phyloP scores from a whole-genome alignment of 2,113 vertebrate species.

The Rostratula benghalensis region DNA sequence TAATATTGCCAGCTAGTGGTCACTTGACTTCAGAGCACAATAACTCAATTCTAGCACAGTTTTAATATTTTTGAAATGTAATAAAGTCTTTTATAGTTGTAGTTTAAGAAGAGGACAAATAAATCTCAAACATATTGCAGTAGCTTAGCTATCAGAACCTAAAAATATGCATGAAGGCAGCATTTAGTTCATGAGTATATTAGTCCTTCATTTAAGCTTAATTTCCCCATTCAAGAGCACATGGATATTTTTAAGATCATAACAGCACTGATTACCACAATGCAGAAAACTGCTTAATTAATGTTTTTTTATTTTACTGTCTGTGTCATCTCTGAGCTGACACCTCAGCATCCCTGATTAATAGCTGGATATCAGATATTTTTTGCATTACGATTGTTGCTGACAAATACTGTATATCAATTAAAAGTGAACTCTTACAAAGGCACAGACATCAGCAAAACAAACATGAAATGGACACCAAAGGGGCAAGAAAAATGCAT shows the following conservation, averaged over 20 bases:
- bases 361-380: background rate
- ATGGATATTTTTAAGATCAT: background rate
- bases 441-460: background rate
- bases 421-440: background rate
- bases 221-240: background rate
- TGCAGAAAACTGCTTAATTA: background rate
- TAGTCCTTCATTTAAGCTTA: background rate
- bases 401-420: background rate
- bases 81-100: background rate
- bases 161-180: background rate
- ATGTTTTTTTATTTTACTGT: background rate
- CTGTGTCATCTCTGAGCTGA: background rate
- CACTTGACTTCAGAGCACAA: slow-evolving; percentile 39
- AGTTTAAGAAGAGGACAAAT: background rate
- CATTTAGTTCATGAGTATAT: background rate
- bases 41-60: slow-evolving; percentile 23
- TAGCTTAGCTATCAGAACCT: background rate
- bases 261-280: background rate
- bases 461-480: background rate
- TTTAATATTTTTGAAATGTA: slow-evolving; percentile 34
- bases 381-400: background rate
- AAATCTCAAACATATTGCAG: slow-evolving; percentile 1
- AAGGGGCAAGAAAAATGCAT: background rate
- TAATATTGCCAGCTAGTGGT: slow-evolving; percentile 73
- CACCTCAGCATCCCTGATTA: background rate